phyloP scores from a whole-genome alignment of 2,113 vertebrate genomes.

The Syrrhaptes paradoxus region DNA sequence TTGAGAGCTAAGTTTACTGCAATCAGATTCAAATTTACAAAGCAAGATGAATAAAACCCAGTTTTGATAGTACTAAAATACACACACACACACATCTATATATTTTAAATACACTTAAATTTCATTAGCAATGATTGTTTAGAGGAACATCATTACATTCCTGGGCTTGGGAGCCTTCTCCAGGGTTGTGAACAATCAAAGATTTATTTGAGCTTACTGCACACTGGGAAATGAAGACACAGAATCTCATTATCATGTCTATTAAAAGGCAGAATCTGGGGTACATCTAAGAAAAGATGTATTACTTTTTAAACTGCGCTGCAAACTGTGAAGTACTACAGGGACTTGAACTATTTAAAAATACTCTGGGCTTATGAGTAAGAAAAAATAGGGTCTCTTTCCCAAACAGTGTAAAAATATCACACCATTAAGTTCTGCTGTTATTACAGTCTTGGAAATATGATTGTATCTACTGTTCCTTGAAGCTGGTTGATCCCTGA shows the following conservation, averaged over 20 bases:
- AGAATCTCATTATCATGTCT: constrained; percentile 85
- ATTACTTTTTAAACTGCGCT: constrained; percentile 81
- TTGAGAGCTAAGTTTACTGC: constrained; percentile 39
- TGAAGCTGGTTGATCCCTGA: constrained; percentile 35
- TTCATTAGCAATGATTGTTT: constrained; percentile 80
- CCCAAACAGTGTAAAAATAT: constrained; percentile 68
- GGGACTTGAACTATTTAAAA: constrained; percentile 85
- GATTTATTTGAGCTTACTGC: constrained; percentile 82
- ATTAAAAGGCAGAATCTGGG: constrained; percentile 87
- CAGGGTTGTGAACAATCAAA: constrained; percentile 82
- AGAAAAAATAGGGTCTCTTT: constrained; percentile 59
- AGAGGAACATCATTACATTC: constrained; percentile 70
- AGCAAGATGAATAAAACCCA: constrained; percentile 48
- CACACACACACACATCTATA: constrained; percentile 36
- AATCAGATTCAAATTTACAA: constrained; percentile 47
- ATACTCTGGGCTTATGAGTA: constrained; percentile 71
- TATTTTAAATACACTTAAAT: constrained; percentile 64
- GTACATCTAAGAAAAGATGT: constrained; percentile 85
- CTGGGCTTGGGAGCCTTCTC: constrained; percentile 75
- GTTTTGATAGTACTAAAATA: constrained; percentile 55
- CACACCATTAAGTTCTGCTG: constrained; percentile 35
- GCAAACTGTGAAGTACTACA: constrained; percentile 79
- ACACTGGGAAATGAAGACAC: constrained; percentile 83
- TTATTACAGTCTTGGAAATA: constrained; percentile 50
- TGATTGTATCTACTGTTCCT: constrained; percentile 44